Base-by-base conservation (phyloP, 2,113 vertebrate species). In the Paedocypris sp. region DNA sequence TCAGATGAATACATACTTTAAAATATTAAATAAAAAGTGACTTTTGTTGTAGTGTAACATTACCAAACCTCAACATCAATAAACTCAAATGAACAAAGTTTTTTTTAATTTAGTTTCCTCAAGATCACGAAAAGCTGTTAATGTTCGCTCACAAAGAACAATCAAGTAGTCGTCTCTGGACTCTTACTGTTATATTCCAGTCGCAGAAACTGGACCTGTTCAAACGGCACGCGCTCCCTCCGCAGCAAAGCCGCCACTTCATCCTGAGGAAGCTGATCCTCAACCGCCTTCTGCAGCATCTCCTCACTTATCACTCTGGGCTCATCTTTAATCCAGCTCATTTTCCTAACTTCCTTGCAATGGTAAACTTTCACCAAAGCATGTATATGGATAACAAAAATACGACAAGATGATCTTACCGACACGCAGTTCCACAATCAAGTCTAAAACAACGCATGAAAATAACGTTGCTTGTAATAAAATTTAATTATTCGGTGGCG, bases 121-220 rank as follows among this genome's bases (percentile, higher is more conserved):
- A 1, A 28, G 2, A n/a, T n/a, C n/a, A n/a, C n/a, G n/a, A n/a
- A n/a, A n/a, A n/a, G n/a, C n/a, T 31, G 16, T 3, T 3, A 19
- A 15, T 23, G 12, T 3, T 35, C 6, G 9, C 11, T 2, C 1
- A 35, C 20, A 50, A 32, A 12, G 3, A 1, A 12, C 6, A 35
- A 13, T 20, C 10, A 33, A 19, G 8, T 12, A n/a, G n/a, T n/a
- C n/a, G n/a, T n/a, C n/a, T n/a, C n/a, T n/a, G n/a, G n/a, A n/a
- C n/a, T 73, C 90, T 78, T 67, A 99, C 95, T 77, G 77, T 69
- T 88, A 70, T 82, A 89, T 70, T 86, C 84, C 32, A 99, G 77
- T n/a, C 76, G 75, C 54, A 99, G 77, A 3, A 80, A 69, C 1
- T 6, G 59, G 26, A 92, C 79, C 2, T 88, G 82, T 43, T 77